A percentile compares a stretch with the other conserved stretches of the same genome.
Conservation (phyloP, 1,140 invertebrate genomes). For the Aphis craccivora region DNA sequence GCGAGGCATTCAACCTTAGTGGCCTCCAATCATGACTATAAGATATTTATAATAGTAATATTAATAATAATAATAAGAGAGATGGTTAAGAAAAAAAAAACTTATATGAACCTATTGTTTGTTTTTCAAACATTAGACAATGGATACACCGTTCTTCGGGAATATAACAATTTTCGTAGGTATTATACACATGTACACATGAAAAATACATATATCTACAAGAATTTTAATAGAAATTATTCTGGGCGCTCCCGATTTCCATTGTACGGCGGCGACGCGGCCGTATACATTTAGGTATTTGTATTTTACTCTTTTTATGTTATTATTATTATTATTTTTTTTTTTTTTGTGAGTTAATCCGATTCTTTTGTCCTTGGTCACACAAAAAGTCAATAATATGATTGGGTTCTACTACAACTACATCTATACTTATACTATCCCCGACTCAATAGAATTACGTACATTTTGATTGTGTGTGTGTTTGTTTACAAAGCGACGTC, state of each 20-base stretch:
- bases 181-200: constrained; percentile 28
- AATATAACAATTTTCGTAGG: constrained; percentile 53
- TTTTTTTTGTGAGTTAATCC: constrained; percentile 53
- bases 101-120: constrained; percentile 48
- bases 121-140: constrained; percentile 58
- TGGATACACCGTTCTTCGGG: constrained; percentile 53
- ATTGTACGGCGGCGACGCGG: constrained; percentile 33
- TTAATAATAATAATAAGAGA: constrained; percentile 27
- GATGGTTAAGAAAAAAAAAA: constrained; percentile 19
- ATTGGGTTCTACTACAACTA: constrained; percentile 42
- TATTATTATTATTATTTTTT: constrained; percentile 43
- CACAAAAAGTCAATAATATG: constrained; percentile 58
- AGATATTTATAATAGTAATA: constrained; percentile 40
- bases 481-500: constrained; percentile 43
- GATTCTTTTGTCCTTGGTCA: constrained; percentile 57
- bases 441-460: constrained; percentile 41
- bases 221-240: constrained; percentile 58
- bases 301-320: constrained; percentile 49
- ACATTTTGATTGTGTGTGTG: constrained; percentile 6
- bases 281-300: constrained; percentile 54
- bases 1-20: constrained; percentile 53
- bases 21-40: constrained; percentile 54
- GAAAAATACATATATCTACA: constrained; percentile 30
- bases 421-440: not conserved
- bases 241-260: constrained; percentile 57